Percentiles rank a stretch among this genome's conserved stretches.
Evolutionary conservation across 2,113 vertebrate species (phyloP).

Genomic region (Apeltes quadracus): DNA sequence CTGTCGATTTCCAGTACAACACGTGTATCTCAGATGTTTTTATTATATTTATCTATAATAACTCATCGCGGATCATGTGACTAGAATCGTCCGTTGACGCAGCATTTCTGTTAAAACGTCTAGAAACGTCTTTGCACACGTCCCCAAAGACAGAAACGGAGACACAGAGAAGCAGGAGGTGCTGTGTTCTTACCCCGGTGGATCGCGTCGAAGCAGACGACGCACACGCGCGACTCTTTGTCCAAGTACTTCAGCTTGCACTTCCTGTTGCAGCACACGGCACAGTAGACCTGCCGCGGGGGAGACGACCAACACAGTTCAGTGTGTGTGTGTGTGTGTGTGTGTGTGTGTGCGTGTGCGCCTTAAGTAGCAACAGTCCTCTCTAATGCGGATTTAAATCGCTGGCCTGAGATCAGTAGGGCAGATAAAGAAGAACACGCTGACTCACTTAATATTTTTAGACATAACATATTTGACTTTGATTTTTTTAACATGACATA

Average conservation of each 20-base stretch:
- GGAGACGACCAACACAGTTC: neutral
- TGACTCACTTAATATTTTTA: conserved; percentile 54
- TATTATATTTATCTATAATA: no score
- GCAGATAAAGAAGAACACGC: conserved; percentile 60
- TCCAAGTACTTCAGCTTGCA: conserved; percentile 93
- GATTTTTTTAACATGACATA: no score
- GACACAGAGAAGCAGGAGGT: no score
- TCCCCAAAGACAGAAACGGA: no score
- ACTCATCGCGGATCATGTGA: no score
- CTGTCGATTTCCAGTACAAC: no score
- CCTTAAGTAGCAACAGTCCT: neutral
- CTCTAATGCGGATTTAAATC: conserved; percentile 55
- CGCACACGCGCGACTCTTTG: conserved; percentile 95
- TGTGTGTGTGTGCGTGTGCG: neutral
- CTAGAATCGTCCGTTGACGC: neutral
- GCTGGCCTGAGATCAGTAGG: conserved; percentile 38
- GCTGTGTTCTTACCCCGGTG: conserved; percentile 85
- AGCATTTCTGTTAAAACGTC: neutral
- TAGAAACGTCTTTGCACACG: neutral
- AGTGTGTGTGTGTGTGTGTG: neutral
- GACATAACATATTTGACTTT: no score
- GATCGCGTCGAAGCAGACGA: conserved; percentile 88
- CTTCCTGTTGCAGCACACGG: conserved; percentile 90
- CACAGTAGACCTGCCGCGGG: conserved; percentile 89
- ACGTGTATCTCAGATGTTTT: no score